Conservation (phyloP, 2,888 invertebrate genomes). For the Camptogramma bilineatum region DNA sequence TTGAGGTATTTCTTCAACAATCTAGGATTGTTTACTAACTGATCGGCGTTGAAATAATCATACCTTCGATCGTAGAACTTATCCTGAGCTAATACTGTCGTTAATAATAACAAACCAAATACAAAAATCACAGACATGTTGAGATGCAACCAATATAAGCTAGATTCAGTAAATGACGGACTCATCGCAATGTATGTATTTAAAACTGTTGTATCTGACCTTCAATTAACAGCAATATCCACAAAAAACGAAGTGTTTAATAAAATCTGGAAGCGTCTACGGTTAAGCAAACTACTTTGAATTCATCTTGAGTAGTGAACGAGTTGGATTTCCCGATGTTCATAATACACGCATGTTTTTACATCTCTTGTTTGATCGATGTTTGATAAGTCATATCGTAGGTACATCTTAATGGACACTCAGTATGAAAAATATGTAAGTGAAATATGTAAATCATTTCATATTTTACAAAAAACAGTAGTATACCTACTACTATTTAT, state of each 20-base stretch:
- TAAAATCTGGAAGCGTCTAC: slow-evolving; percentile 39
- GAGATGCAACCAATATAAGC: slow-evolving; percentile 23
- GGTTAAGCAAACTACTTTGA: slow-evolving; percentile 20
- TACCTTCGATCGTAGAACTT: slow-evolving; percentile 73
- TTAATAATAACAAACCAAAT: slow-evolving; percentile 40
- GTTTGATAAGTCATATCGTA: neutral
- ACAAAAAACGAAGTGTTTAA: slow-evolving; percentile 52
- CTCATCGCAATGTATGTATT: slow-evolving; percentile 56
- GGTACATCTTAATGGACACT: neutral
- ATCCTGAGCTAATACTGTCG: slow-evolving; percentile 47
- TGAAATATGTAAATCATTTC: too few relatives aligned
- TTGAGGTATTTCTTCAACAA: slow-evolving; percentile 88
- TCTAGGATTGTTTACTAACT: slow-evolving; percentile 87
- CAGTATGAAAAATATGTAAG: too few relatives aligned
- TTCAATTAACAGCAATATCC: slow-evolving; percentile 52
- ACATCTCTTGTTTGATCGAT: neutral
- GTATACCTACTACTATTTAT: too few relatives aligned
- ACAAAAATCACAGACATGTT: slow-evolving; percentile 41
- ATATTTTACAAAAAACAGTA: too few relatives aligned
- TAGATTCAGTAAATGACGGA: slow-evolving; percentile 52
- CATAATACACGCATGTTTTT: neutral
- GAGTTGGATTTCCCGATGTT: slow-evolving; percentile 31
- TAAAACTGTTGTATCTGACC: slow-evolving; percentile 60
- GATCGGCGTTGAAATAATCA: slow-evolving; percentile 89
- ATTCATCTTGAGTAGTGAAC: slow-evolving; percentile 26